phyloP scores from a whole-genome alignment of 2,888 invertebrate species.

The Drosophila tanythrix region DNA sequence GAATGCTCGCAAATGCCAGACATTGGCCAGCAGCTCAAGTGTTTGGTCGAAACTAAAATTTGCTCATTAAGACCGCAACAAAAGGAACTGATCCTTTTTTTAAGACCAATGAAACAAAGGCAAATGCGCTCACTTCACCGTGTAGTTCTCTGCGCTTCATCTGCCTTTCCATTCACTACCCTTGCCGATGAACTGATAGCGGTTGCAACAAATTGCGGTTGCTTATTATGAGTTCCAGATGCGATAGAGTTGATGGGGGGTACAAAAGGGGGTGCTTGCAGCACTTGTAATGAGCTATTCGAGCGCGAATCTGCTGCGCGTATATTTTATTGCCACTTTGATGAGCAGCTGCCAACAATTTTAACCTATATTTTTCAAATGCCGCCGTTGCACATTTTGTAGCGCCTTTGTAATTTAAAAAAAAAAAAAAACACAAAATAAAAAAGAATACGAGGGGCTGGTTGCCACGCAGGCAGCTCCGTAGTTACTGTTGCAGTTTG shows the following conservation, averaged over 20 bases:
- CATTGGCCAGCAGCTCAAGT: conserved; percentile 30
- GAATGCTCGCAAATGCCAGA: background rate
- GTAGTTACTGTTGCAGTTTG: conserved; percentile 15
- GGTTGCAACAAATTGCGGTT: conserved; percentile 38
- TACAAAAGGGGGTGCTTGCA: background rate
- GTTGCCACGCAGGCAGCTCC: background rate
- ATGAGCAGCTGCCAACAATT: conserved; percentile 52
- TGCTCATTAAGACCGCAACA: conserved; percentile 78
- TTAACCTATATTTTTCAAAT: conserved; percentile 53
- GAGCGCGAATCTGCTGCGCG: conserved; percentile 51
- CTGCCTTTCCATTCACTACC: background rate
- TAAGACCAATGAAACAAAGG: conserved; percentile 30
- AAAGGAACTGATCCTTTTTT: conserved; percentile 44
- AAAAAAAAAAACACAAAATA: background rate
- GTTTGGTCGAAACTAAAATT: conserved; percentile 45
- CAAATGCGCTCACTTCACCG: background rate
- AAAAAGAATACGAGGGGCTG: background rate
- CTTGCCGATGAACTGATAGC: conserved; percentile 8
- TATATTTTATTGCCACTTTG: conserved; percentile 80
- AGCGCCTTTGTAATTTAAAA: conserved; percentile 56
- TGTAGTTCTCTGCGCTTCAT: conserved; percentile 18
- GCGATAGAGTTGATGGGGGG: background rate
- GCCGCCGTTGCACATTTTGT: conserved; percentile 32
- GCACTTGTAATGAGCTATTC: conserved; percentile 61
- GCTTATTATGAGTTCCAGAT: conserved; percentile 46